These are phyloP conservation scores for Eira barbara DNA, from an alignment of 2,113 vertebrate genomes.

Conservation along the genomic window DNA sequence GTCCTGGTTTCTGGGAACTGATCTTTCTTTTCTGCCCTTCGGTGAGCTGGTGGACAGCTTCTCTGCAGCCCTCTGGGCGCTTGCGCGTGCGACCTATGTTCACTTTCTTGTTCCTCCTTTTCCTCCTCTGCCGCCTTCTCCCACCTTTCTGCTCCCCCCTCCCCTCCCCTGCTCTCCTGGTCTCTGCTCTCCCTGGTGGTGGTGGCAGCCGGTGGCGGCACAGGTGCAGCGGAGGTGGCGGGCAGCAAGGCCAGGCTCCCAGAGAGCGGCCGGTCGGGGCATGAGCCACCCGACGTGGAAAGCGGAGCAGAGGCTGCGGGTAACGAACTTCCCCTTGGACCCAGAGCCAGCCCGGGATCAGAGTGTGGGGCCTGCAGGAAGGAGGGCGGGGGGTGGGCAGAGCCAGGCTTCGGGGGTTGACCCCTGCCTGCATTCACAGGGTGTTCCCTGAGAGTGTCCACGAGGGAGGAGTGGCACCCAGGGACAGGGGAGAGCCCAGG, in stretches of 20 bases:
- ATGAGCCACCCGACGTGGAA: conserved; percentile 79
- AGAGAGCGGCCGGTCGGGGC: conserved; percentile 79
- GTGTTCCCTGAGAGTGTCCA: too few relatives aligned
- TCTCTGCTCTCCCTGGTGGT: conserved; percentile 62
- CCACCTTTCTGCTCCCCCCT: not conserved
- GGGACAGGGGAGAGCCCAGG: not conserved
- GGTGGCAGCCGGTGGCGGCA: conserved; percentile 49
- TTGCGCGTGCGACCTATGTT: not conserved
- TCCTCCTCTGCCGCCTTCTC: not conserved
- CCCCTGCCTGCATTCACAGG: not conserved
- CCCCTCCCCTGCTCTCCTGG: not conserved
- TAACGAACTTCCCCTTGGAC: conserved; percentile 72
- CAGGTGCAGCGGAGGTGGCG: conserved; percentile 77
- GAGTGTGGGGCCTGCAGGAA: not conserved
- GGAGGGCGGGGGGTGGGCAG: not conserved
- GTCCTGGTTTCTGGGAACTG: conserved; percentile 48
- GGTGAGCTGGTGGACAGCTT: conserved; percentile 25
- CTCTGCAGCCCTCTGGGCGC: not conserved
- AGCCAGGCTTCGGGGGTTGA: not conserved
- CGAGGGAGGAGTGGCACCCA: not conserved
- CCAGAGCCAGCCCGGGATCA: conserved; percentile 11
- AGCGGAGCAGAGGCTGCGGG: conserved; percentile 78
- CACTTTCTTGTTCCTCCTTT: conserved; percentile 45
- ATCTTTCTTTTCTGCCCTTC: conserved; percentile 15
- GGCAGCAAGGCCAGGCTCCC: conserved; percentile 71